Conservation (phyloP, 2,113 vertebrate species). For the Gorsachius goisagi region DNA sequence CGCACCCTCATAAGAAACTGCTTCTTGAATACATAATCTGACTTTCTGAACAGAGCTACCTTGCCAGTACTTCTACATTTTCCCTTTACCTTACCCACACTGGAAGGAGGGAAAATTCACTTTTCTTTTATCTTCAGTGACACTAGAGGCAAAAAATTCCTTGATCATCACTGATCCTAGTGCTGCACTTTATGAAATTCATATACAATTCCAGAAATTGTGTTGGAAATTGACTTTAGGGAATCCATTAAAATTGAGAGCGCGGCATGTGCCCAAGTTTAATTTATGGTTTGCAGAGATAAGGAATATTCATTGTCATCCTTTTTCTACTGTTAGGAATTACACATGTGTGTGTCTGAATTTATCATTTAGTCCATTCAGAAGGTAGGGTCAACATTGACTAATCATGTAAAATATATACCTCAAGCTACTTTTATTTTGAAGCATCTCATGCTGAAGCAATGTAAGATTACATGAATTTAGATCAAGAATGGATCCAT, state of each 20-base stretch:
- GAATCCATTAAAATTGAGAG: slow-evolving; percentile 63
- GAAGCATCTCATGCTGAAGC: background rate
- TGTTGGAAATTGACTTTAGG: slow-evolving; percentile 63
- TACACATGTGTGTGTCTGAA: background rate
- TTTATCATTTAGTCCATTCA: slow-evolving; percentile 52
- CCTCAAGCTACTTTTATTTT: background rate
- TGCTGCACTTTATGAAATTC: slow-evolving; percentile 46
- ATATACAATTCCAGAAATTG: slow-evolving; percentile 59
- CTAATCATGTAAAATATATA: background rate
- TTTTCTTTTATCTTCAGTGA: slow-evolving; percentile 25
- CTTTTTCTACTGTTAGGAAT: slow-evolving; percentile 51
- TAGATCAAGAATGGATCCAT: background rate
- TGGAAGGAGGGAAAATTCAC: background rate
- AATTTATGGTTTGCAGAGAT: slow-evolving; percentile 72
- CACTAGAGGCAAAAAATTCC: slow-evolving; percentile 59
- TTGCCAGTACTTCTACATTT: slow-evolving; percentile 44
- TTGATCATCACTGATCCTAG: slow-evolving; percentile 39
- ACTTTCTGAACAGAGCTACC: background rate
- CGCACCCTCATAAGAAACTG: background rate
- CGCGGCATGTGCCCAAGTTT: slow-evolving; percentile 48
- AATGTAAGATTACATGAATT: background rate
- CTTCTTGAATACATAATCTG: slow-evolving; percentile 1
- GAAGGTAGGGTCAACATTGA: background rate
- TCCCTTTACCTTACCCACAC: background rate
- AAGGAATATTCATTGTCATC: slow-evolving; percentile 61